phyloP scores from a whole-genome alignment of 2,888 invertebrate species.

The Acanthococcus lagerstroemiae region DNA sequence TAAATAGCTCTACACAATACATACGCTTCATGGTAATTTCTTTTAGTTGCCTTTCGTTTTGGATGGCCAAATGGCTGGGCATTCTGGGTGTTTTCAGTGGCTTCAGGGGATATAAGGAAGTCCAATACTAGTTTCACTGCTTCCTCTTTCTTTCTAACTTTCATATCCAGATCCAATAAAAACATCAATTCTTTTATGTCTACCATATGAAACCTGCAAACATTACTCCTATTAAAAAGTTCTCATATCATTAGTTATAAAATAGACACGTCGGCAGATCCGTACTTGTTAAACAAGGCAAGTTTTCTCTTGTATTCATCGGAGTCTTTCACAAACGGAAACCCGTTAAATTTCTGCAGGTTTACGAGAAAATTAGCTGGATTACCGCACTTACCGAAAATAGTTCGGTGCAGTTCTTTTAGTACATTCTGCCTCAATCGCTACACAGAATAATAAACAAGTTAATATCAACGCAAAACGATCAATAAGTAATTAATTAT shows the following conservation, averaged over 20 bases:
- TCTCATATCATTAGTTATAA: background rate
- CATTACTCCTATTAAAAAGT: background rate
- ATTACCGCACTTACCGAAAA: conserved; percentile 12
- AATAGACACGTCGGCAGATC: background rate
- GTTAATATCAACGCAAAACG: too few species aligned
- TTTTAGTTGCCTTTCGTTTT: conserved; percentile 11
- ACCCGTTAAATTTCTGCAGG: conserved; percentile 14
- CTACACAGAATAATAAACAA: background rate
- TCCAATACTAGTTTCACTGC: conserved; percentile 3
- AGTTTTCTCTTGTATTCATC: conserved; percentile 4
- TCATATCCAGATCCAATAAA: conserved; percentile 13
- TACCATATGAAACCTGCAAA: background rate
- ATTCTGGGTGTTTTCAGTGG: background rate
- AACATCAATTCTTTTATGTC: conserved; percentile 10
- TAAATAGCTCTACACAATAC: too few species aligned
- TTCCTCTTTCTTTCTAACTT: conserved; percentile 14
- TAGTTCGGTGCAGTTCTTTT: conserved; percentile 1
- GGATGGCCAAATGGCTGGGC: background rate
- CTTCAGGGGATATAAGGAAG: conserved; percentile 3
- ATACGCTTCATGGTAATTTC: conserved; percentile 14
- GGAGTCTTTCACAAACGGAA: conserved; percentile 8
- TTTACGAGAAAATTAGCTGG: background rate
- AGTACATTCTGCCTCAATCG: conserved; percentile 3
- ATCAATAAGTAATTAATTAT: too few species aligned
- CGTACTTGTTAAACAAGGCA: background rate